Base-by-base conservation (phyloP, 92 coral and sea anemone genomes). In the Metridium senile region DNA sequence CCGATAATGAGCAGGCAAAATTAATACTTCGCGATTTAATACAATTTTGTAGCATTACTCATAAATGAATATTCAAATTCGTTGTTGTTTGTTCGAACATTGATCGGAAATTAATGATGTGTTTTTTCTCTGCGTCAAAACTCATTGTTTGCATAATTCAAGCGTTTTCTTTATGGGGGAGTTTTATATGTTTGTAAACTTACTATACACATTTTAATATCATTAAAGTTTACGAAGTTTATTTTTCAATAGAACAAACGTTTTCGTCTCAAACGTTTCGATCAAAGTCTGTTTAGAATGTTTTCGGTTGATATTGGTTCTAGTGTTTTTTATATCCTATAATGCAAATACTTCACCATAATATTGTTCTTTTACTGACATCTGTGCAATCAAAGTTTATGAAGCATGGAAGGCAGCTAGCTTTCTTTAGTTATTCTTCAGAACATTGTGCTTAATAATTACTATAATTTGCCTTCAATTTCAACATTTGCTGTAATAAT, bases 311-410 rank as follows among this genome's bases (percentile, higher is more conserved):
- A n/a, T n/a, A n/a, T n/a, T n/a, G n/a, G n/a, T n/a, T n/a, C n/a
- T n/a, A n/a, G n/a, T n/a, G n/a, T 3, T 9, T 22, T 54, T 17
- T 9, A 54, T 54, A 54, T 39, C 10, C 26, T 54, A 17, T 22
- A 54, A 54, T 61, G 66, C 23, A 61, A 61, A 61, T 61, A 61
- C 66, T 61, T 61, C 33, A 27, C 66, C 66, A 61, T 1, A 23
- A 11, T 27, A 26, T 61, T 61, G 66, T 61, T 61, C 66, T 61
- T 61, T 61, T 61, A 4, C 17, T 17, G 59, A 20, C 59, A 54
- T 54, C 59, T 54, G 59, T 54, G 59, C 25, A 54, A 54, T 13
- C 59, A 13, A 21, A 54, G 23, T 61, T 26, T 61, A 61, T 61
- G 66, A 61, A 9, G 3, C 23, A 29, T 61, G 66, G 17, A 23